Evolutionary conservation across 2,888 invertebrate species (phyloP).

Genomic region (Saturnia japonica): DNA sequence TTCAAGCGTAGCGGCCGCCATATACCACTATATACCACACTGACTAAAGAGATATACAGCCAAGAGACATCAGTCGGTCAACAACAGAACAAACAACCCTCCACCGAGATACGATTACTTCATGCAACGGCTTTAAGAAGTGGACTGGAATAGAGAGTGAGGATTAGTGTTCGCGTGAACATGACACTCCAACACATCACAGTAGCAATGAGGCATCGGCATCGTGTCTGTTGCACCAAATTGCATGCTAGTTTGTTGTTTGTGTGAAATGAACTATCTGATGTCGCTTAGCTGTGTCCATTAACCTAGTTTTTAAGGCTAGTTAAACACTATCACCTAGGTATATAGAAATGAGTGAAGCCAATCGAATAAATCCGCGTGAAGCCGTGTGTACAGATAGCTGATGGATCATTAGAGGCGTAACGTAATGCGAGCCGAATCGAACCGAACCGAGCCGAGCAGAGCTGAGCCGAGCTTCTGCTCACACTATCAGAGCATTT

Average conservation of each 20-base stretch:
- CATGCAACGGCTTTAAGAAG: neutral
- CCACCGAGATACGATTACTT: neutral
- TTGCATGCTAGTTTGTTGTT: too few species aligned
- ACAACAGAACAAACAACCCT: neutral
- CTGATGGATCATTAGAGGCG: constrained; percentile 4
- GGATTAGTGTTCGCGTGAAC: neutral
- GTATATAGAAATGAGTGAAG: constrained; percentile 9
- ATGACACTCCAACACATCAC: neutral
- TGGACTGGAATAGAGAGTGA: neutral
- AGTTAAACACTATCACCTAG: neutral
- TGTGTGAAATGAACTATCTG: constrained; percentile 5
- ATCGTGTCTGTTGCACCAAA: too few species aligned
- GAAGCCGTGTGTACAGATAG: constrained; percentile 11
- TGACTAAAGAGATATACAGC: neutral
- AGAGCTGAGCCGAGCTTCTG: too few species aligned
- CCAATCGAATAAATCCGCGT: constrained; percentile 1
- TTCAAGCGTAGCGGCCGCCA: neutral
- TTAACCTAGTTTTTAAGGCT: constrained; percentile 8
- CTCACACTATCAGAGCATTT: neutral
- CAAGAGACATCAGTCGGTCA: constrained; percentile 1
- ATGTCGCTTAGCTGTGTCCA: constrained; percentile 1
- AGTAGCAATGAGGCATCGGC: neutral
- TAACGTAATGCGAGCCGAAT: neutral
- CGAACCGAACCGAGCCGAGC: neutral
- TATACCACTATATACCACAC: neutral